phyloP scores from a whole-genome alignment of 2,888 invertebrate species.

The Megamerina dolium region DNA sequence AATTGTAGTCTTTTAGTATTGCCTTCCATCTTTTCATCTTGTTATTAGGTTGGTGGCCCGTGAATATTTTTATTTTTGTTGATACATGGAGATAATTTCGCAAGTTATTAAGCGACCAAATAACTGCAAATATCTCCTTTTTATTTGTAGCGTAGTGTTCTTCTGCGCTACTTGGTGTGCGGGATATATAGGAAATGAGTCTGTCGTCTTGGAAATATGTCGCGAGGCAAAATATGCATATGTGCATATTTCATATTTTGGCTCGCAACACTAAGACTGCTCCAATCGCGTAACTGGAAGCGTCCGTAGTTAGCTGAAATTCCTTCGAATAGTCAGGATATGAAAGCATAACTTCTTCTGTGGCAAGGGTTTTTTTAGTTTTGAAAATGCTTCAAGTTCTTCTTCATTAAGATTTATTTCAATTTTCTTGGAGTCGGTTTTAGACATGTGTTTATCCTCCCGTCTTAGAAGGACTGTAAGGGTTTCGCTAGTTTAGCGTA shows the following conservation, averaged over 20 bases:
- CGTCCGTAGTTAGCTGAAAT: slow-evolving; percentile 4
- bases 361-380: slow-evolving; percentile 1
- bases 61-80: slow-evolving; percentile 1
- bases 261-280: no score
- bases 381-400: slow-evolving; percentile 9
- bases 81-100: slow-evolving; percentile 1
- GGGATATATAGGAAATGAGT: no score
- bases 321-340: slow-evolving; percentile 2
- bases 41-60: slow-evolving; percentile 6
- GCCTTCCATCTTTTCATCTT: slow-evolving; percentile 7
- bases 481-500: no score
- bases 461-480: no score
- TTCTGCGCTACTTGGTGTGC: background rate
- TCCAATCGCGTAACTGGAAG: slow-evolving; percentile 3
- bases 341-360: background rate
- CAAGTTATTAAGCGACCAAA: no score
- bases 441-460: no score
- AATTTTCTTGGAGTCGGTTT: no score
- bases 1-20: slow-evolving; percentile 3
- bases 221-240: no score
- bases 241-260: no score
- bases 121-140: background rate
- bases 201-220: no score
- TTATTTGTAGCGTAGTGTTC: background rate
- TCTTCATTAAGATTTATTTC: slow-evolving; percentile 6